Evolutionary conservation across 2,888 invertebrate genomes (phyloP), one percentile per base, ranked within the genome.

Genomic region (Patella caerulea): DNA sequence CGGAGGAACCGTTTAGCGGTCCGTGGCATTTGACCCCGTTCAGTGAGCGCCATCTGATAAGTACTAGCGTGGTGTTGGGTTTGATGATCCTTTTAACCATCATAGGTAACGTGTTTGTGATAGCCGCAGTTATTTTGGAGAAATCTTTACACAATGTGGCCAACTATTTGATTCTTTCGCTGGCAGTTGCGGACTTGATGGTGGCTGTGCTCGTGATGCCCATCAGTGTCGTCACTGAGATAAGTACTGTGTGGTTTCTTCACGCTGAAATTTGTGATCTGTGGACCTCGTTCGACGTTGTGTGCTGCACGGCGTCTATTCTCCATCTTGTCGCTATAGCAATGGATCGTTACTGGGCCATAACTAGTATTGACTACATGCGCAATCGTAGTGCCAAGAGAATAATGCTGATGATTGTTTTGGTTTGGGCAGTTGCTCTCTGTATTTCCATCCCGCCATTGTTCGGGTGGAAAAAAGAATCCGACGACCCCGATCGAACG

Each of bases 261-360:
- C 97, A 97, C 52, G 95, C 96, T 70, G 96, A 95, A 90, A 80
- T 92, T 17, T 98, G 98, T 92, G 98, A 98, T 93, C 96, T 98
- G 94, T 99, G 98, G 97, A 97, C 98, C 59, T 96, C 96, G 70
- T 96, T 97, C 86, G 98, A 98, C 92, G 98, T 99, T n/a, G 94
- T 98, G 1, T 97, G 98, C 93, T 98, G 98, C 92, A 98, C 98
- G 0, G 97, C 98, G 76, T 97, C 98, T 86, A 98, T 99, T 91
- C 94, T 98, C 88, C 98, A 99, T 93, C 94, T 98, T 83, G 97
- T 98, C 84, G 97, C 98, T 87, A 98, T 99, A 89, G 97, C 98
- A 83, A 95, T 98, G 85, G 98, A 99, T 93, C 95, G 97, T 79
- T 99, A 98, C 93, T 99, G 98, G 98, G 98, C 98, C 79, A 98